Conservation (phyloP, 1,140 invertebrate species). For the Brachystomella parvula region DNA sequence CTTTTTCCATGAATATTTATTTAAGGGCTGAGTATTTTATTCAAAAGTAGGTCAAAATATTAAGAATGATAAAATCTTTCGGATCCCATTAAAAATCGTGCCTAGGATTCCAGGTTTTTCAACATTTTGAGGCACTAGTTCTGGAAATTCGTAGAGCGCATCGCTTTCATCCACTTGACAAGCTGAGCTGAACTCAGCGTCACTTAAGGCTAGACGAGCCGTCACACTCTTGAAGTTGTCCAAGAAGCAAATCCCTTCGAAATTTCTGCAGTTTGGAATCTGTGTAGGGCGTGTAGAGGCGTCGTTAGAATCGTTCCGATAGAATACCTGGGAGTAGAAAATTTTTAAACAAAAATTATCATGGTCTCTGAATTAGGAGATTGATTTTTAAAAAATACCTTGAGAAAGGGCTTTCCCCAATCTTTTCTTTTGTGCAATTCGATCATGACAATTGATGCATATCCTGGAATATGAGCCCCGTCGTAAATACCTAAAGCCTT, state of each 20-base stretch:
- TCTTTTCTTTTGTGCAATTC: constrained; percentile 18
- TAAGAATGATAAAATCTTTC: too few species aligned
- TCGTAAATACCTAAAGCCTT: constrained; percentile 44
- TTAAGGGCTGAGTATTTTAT: too few species aligned
- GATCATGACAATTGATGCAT: constrained; percentile 13
- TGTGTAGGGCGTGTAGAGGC: constrained; percentile 10
- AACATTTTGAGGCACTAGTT: not conserved
- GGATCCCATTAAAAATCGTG: too few species aligned
- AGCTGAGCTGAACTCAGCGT: not conserved
- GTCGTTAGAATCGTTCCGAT: constrained; percentile 24
- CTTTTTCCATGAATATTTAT: too few species aligned
- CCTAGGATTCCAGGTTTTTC: not conserved
- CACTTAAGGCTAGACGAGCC: not conserved
- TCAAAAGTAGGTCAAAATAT: too few species aligned
- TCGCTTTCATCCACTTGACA: not conserved
- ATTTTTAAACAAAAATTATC: not conserved
- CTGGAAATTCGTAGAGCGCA: not conserved
- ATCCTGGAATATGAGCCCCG: constrained; percentile 39
- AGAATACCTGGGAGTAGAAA: constrained; percentile 45
- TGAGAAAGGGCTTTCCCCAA: not conserved
- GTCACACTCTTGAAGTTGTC: not conserved
- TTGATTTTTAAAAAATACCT: not conserved
- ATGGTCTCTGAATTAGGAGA: not conserved
- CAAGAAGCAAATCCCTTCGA: not conserved
- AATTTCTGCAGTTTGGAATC: constrained; percentile 4